Conservation (phyloP, 1,140 invertebrate genomes). For the Nilaparvata lugens region DNA sequence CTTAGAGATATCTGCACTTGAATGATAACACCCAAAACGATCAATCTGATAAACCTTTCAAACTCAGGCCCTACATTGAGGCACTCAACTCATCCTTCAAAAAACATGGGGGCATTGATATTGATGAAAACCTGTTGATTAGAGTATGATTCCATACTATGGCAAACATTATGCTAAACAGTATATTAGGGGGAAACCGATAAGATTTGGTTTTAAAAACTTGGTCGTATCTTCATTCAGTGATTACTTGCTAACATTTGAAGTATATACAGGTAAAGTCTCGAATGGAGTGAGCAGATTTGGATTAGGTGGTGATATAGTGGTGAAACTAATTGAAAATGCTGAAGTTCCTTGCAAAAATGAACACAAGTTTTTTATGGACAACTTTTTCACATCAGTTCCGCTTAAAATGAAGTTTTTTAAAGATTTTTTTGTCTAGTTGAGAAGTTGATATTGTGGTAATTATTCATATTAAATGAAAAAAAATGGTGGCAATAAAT, state of each 20-base stretch:
- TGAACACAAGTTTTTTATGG: slow-evolving; percentile 23
- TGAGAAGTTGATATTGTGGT: too few relatives aligned
- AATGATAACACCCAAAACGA: slow-evolving; percentile 18
- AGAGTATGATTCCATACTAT: slow-evolving; percentile 23
- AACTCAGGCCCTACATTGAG: slow-evolving; percentile 20
- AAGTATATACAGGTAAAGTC: slow-evolving; percentile 18
- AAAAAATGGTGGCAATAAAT: too few relatives aligned
- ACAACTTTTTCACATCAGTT: slow-evolving; percentile 21
- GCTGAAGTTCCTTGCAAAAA: slow-evolving; percentile 17
- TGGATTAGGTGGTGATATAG: slow-evolving; percentile 23
- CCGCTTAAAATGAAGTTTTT: slow-evolving; percentile 9
- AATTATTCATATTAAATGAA: too few relatives aligned
- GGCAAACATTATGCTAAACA: slow-evolving; percentile 22
- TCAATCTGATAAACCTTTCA: slow-evolving; percentile 17
- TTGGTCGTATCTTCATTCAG: slow-evolving; percentile 25
- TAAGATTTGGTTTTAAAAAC: slow-evolving; percentile 28
- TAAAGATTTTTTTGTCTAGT: background rate
- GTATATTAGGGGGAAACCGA: slow-evolving; percentile 24
- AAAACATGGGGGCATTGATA: slow-evolving; percentile 23
- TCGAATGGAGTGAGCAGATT: slow-evolving; percentile 11
- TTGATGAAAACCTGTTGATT: slow-evolving; percentile 18
- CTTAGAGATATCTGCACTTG: slow-evolving; percentile 19
- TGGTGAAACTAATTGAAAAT: slow-evolving; percentile 17
- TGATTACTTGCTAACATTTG: slow-evolving; percentile 27
- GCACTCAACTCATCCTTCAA: slow-evolving; percentile 18